These are phyloP conservation scores for Alfaro cultratus DNA, from an alignment of 2,797 vertebrate genomes.

Conservation along the genomic window DNA sequence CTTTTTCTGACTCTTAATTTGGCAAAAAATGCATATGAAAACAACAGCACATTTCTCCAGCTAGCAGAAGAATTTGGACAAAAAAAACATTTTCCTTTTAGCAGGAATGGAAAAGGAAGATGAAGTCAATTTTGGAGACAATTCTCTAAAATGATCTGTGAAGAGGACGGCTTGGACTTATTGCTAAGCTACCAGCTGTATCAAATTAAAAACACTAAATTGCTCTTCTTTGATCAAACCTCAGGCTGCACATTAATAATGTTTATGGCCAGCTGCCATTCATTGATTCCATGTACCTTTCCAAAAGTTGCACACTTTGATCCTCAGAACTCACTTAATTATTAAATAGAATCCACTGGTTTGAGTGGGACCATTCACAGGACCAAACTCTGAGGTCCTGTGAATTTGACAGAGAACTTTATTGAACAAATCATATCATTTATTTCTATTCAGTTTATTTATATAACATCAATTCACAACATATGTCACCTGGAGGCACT, in stretches of 20 bases:
- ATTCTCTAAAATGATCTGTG: neutral
- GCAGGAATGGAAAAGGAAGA: neutral
- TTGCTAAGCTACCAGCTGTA: neutral
- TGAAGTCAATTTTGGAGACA: neutral
- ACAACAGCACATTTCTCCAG: neutral
- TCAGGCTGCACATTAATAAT: neutral
- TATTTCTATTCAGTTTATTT: neutral
- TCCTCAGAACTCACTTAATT: neutral
- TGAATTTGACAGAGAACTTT: neutral
- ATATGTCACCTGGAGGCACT: neutral
- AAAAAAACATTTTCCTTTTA: neutral
- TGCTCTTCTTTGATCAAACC: neutral
- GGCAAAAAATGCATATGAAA: neutral
- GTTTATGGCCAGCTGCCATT: neutral
- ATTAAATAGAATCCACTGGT: neutral
- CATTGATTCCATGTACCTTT: neutral
- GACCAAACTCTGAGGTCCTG: neutral
- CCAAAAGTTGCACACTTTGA: neutral
- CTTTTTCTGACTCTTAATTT: neutral
- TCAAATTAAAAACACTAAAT: neutral
- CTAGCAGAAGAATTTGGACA: neutral
- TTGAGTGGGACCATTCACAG: neutral
- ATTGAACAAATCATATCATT: neutral
- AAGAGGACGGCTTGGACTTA: neutral
- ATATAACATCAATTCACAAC: neutral